Evolutionary conservation across 64 coral and sea anemone genomes (phyloP).

Genomic region (Porites australiensis): DNA sequence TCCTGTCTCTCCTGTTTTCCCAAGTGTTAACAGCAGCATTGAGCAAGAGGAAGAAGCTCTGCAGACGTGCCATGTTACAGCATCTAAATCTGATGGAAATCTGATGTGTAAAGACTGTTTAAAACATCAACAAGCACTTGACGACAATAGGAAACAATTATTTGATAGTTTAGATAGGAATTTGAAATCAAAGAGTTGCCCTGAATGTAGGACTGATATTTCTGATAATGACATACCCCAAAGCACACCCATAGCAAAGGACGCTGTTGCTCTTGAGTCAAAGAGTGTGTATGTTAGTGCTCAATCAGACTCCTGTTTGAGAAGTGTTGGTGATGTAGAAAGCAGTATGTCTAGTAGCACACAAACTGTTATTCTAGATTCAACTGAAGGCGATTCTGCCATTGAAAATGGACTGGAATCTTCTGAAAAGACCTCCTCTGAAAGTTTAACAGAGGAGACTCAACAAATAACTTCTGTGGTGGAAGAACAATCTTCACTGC

Average conservation of each 20-base stretch:
- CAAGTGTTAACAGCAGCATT: conserved; percentile 36
- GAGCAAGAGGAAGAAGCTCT: conserved; percentile 10
- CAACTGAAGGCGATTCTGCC: conserved; percentile 32
- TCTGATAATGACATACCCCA: neutral
- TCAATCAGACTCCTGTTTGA: conserved; percentile 11
- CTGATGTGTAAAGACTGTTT: conserved; percentile 44
- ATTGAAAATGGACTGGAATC: neutral
- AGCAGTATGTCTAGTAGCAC: conserved; percentile 86
- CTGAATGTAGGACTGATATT: conserved; percentile 17
- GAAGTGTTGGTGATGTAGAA: conserved; percentile 51
- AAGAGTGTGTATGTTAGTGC: conserved; percentile 64
- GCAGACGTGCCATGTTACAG: neutral
- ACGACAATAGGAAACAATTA: neutral
- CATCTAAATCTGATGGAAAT: conserved; percentile 83
- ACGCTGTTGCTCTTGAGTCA: neutral
- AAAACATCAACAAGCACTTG: neutral
- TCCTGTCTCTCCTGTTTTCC: conserved; percentile 25
- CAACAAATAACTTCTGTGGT: neutral
- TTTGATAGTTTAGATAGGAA: conserved; percentile 1
- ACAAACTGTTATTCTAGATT: conserved; percentile 76
- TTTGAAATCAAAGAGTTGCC: conserved; percentile 29
- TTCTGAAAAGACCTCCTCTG: neutral
- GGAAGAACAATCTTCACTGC: neutral
- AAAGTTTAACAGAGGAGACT: neutral
- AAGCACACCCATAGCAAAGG: neutral